A percentile compares a stretch with the other conserved stretches of the same genome.
Conservation (phyloP, 35 echinoderm and acorn worm genomes). For the Lytechinus variegatus region DNA sequence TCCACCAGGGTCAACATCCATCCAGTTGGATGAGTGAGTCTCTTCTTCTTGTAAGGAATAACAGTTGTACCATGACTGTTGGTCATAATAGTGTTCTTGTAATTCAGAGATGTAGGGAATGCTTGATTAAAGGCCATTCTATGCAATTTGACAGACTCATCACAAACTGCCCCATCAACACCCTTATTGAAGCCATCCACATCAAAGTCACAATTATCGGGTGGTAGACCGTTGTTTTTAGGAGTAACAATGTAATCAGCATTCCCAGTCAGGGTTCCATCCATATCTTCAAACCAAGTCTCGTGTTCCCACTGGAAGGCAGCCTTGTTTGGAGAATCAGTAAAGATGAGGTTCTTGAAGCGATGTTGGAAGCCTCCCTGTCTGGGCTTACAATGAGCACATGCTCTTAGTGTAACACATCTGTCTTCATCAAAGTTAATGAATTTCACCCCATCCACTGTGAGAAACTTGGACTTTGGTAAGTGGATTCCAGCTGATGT, state of each 20-base stretch:
- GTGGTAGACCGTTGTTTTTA: constrained; percentile 57
- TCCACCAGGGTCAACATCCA: constrained; percentile 96
- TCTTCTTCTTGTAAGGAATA: constrained; percentile 79
- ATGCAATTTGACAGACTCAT: constrained; percentile 77
- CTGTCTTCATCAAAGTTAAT: constrained; percentile 89
- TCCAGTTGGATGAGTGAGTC: constrained; percentile 76
- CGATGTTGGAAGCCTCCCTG: constrained; percentile 84
- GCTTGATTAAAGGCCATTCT: constrained; percentile 80
- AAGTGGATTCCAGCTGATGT: constrained; percentile 71
- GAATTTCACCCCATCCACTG: constrained; percentile 87
- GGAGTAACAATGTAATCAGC: constrained; percentile 72
- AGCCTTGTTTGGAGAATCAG: constrained; percentile 85
- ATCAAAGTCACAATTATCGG: constrained; percentile 62
- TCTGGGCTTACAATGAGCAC: constrained; percentile 81
- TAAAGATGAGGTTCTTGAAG: constrained; percentile 76
- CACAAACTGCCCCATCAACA: constrained; percentile 75
- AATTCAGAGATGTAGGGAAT: constrained; percentile 69
- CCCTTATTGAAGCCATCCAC: constrained; percentile 36
- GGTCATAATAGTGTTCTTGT: constrained; percentile 77
- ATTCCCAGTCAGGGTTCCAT: constrained; percentile 80
- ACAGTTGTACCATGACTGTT: constrained; percentile 67
- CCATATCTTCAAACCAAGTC: constrained; percentile 80
- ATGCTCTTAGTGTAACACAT: constrained; percentile 73
- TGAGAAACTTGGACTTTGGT: constrained; percentile 77
- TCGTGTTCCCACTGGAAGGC: constrained; percentile 95